Conservation (phyloP, 2,113 vertebrate species). For the Hiodon tergisus region DNA sequence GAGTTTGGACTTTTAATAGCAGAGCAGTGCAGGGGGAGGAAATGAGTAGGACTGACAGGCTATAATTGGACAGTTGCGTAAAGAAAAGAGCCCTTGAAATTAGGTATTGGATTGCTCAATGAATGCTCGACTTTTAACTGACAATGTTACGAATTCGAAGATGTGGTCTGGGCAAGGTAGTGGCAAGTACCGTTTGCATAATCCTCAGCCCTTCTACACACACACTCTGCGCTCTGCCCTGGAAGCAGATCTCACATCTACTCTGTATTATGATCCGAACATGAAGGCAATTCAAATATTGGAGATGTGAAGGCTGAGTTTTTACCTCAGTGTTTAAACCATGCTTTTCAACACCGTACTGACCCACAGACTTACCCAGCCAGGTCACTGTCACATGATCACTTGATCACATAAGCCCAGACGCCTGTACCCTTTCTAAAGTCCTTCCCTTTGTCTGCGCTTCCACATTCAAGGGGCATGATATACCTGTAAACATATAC, state of each 20-base stretch:
- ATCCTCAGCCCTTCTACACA: not conserved
- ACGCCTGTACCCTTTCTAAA: not conserved
- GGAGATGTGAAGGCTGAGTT: not conserved
- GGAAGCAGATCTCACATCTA: not conserved
- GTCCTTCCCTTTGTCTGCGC: not conserved
- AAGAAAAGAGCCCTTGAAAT: no score
- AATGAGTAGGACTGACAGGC: no score
- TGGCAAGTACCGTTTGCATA: no score
- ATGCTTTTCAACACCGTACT: not conserved
- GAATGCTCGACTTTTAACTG: no score
- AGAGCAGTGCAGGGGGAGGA: no score
- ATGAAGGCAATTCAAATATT: not conserved
- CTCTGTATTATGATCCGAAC: not conserved
- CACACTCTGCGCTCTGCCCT: not conserved
- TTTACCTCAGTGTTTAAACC: not conserved
- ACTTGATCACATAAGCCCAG: no score
- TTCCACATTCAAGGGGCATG: not conserved
- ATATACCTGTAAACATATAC: not conserved
- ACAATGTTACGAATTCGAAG: no score
- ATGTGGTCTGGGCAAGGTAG: no score
- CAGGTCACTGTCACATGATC: not conserved
- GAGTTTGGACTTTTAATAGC: no score
- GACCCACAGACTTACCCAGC: not conserved
- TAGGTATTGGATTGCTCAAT: no score
- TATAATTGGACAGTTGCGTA: no score